Base-by-base conservation (phyloP, 2,113 vertebrate species). In the Corythaeola cristata region DNA sequence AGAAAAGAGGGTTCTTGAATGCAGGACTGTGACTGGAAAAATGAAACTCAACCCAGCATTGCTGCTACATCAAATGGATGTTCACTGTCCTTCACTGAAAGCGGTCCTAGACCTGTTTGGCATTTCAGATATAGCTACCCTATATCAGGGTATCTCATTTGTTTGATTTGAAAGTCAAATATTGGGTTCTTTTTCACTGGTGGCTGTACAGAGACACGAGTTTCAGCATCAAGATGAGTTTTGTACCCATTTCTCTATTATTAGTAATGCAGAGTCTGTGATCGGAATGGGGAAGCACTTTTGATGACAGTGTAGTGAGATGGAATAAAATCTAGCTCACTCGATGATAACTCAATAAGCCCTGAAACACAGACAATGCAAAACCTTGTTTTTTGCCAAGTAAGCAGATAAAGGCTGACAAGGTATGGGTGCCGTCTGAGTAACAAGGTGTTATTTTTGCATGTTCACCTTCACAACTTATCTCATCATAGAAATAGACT, bases 141-240 rank as follows among this genome's bases (percentile, higher is more conserved):
- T 66, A 3, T 85, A 39, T 82, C 62, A 56, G 35, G 4, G 3
- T 52, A 47, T 63, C 62, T 90, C 22, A 67, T 87, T 71, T 74
- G 52, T 82, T 94, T 93, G 66, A 85, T 91, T 95, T 87, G 60
- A 64, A 89, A 89, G 79, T 87, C 80, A 96, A 50, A 81, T 63
- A 53, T 23, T 74, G 39, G 11, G 30, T 0, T 0, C 21, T 64
- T 80, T 74, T 67, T 30, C 52, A 78, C 28, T 68, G 56, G 21
- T 72, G 41, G 45, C 50, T 86, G 16, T 79, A 28, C 5, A 16
- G 67, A 82, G 39, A 27, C n/a, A 18, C 14, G 30, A 14, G 6
- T 62, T 22, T 63, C 44, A 28, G 30, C 76, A 35, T 56, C 10
- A 47, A 72, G 50, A 55, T 75, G 33, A 50, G 28, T 63, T 93